Conservation (phyloP, 2,888 invertebrate genomes). For the Prenolepis imparis region DNA sequence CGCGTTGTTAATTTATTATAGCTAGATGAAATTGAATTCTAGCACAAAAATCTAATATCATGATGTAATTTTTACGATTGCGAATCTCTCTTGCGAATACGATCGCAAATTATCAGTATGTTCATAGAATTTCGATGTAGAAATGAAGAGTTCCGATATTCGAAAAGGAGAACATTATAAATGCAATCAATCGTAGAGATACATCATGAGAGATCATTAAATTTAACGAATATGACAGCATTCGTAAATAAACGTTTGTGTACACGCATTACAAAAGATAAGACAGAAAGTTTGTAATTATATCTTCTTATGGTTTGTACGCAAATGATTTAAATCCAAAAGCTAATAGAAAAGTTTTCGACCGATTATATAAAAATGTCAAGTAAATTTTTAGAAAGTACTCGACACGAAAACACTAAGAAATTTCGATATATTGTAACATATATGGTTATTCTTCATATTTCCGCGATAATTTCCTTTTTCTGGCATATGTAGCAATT, state of each 20-base stretch:
- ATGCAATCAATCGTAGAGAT: background rate
- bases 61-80: slow-evolving; percentile 80
- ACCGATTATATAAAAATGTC: background rate
- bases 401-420: background rate
- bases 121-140: background rate
- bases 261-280: background rate
- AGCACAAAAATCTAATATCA: slow-evolving; percentile 81
- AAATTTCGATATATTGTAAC: background rate
- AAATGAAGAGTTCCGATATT: background rate
- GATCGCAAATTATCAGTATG: background rate
- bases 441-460: background rate
- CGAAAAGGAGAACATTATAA: background rate
- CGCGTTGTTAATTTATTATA: too few relatives aligned
- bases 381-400: background rate
- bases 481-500: background rate
- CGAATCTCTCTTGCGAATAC: slow-evolving; percentile 67
- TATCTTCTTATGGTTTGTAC: background rate
- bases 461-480: background rate
- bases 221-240: background rate
- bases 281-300: background rate
- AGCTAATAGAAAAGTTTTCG: background rate
- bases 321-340: background rate
- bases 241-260: background rate
- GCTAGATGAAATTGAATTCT: background rate
- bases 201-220: background rate